phyloP scores from a whole-genome alignment of 2,797 vertebrate genomes.

The Phataginus tricuspis region DNA sequence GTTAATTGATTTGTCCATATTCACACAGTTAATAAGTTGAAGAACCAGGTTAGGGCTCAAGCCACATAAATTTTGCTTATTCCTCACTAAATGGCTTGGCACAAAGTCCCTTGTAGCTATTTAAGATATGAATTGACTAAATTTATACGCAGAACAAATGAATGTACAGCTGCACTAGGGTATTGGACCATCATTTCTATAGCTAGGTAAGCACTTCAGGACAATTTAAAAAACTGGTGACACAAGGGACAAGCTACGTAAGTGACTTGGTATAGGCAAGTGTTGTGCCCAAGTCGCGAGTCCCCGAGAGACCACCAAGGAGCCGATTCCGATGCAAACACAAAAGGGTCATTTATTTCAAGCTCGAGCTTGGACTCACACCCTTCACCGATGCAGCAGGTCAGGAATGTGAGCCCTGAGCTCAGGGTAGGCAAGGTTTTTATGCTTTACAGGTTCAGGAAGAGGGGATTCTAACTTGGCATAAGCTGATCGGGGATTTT shows the following conservation, averaged over 20 bases:
- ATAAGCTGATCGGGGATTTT: no score
- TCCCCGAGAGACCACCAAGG: no score
- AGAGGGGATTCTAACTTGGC: no score
- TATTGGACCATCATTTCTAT: not conserved
- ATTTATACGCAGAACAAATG: not conserved
- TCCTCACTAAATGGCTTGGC: not conserved
- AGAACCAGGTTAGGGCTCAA: not conserved
- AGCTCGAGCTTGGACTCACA: no score
- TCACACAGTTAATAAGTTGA: not conserved
- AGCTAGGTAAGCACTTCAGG: not conserved
- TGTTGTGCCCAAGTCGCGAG: no score
- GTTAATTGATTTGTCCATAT: not conserved
- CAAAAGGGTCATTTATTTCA: no score
- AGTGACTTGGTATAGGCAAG: not conserved
- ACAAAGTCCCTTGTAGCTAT: not conserved
- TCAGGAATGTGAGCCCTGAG: no score
- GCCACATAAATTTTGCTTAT: not conserved
- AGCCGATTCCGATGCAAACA: no score
- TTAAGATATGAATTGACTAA: conserved; percentile 19
- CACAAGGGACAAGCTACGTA: not conserved
- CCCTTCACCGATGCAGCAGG: no score
- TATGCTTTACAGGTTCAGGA: no score
- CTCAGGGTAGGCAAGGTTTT: no score
- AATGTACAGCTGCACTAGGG: not conserved
- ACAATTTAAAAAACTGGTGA: not conserved